A percentile compares a stretch with the other conserved stretches of the same genome.
These are phyloP conservation scores for Stegodyphus mimosarum DNA, from an alignment of 1,140 invertebrate genomes.

Conservation along the genomic window DNA sequence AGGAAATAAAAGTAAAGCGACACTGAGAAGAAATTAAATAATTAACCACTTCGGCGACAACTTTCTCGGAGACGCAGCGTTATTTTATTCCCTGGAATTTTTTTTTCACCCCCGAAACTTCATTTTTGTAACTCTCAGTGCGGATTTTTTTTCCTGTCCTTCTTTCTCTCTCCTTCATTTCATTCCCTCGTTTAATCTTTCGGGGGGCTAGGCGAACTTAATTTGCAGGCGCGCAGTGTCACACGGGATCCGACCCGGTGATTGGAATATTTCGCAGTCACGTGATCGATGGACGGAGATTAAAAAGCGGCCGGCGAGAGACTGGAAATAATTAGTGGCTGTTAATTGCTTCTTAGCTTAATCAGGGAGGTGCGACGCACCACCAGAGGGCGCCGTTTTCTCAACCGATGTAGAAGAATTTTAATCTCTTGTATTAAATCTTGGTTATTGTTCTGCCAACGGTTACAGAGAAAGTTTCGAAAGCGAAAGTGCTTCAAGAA, in stretches of 20 bases:
- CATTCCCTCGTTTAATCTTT: constrained; percentile 50
- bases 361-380: constrained; percentile 34
- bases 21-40: constrained; percentile 61
- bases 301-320: constrained; percentile 57
- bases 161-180: neutral
- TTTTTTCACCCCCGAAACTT: constrained; percentile 27
- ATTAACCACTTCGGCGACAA: constrained; percentile 59
- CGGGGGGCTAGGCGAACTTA: constrained; percentile 44
- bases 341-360: constrained; percentile 61
- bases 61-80: constrained; percentile 32
- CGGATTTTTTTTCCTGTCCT: constrained; percentile 9
- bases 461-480: no score
- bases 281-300: constrained; percentile 58
- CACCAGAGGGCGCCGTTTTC: constrained; percentile 9
- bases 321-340: constrained; percentile 58
- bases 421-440: constrained; percentile 2
- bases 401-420: neutral
- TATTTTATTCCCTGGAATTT: constrained; percentile 30
- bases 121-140: constrained; percentile 31
- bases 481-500: no score
- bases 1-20: constrained; percentile 56
- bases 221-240: constrained; percentile 42
- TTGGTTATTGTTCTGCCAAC: neutral
- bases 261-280: constrained; percentile 58
- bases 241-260: constrained; percentile 50